phyloP scores from a whole-genome alignment of 2,113 vertebrate genomes.

The Cyanoramphus novaezelandiae region DNA sequence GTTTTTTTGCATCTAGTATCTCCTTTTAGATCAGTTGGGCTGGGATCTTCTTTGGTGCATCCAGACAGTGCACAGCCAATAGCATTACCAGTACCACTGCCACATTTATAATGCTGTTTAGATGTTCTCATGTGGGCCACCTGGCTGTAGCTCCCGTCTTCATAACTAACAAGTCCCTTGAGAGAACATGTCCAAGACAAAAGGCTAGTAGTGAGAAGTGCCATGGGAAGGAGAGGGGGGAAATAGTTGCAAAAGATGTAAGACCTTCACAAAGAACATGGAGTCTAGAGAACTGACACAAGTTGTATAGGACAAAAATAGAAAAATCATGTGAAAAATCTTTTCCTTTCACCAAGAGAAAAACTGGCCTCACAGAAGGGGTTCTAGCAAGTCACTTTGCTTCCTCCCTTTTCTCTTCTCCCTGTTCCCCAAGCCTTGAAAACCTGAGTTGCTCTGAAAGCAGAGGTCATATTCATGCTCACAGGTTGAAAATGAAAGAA shows the following conservation, averaged over 20 bases:
- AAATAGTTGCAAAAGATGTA: not conserved
- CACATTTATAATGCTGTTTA: not conserved
- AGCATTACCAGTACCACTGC: not conserved
- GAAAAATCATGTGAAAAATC: not conserved
- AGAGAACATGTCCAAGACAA: fast-evolving
- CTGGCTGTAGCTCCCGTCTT: not conserved
- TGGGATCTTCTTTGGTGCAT: not conserved
- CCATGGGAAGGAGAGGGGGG: not conserved
- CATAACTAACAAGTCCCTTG: not conserved
- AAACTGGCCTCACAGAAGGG: not conserved
- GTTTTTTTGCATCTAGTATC: not conserved
- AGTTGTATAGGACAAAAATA: not conserved
- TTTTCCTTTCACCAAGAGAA: not conserved
- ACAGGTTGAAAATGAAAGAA: not conserved
- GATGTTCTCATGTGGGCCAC: not conserved
- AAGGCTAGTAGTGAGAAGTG: not conserved
- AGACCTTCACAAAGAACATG: not conserved
- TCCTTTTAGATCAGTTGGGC: not conserved
- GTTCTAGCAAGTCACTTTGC: not conserved
- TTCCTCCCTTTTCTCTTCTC: not conserved
- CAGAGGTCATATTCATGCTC: not conserved
- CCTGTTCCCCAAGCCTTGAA: not conserved
- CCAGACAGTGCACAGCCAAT: not conserved
- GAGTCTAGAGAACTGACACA: not conserved
- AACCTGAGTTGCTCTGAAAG: fast-evolving